Conservation (phyloP, 2,113 vertebrate genomes). For the Cavia porcellus region DNA sequence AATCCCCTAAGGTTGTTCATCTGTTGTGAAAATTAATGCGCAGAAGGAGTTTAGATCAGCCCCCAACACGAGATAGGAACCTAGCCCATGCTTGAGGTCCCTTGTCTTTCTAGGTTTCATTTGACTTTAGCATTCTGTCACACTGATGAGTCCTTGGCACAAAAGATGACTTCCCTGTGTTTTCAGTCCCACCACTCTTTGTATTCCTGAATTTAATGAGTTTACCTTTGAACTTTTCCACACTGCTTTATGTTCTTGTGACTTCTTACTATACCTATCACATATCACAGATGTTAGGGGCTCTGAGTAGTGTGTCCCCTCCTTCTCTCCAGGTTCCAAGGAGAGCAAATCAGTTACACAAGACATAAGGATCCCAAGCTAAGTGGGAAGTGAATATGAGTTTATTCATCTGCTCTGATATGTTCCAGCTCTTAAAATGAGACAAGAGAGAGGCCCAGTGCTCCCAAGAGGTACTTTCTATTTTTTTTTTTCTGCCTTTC, state of each 20-base stretch:
- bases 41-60: neutral
- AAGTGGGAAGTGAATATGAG: neutral
- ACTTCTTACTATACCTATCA: neutral
- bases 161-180: neutral
- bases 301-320: neutral
- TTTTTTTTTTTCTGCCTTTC: neutral
- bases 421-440: neutral
- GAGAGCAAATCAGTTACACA: neutral
- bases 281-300: neutral
- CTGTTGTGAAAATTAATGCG: neutral
- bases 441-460: neutral
- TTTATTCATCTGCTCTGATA: neutral
- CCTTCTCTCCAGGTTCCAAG: neutral
- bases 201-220: neutral
- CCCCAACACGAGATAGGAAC: no score
- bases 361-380: neutral
- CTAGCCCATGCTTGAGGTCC: no score
- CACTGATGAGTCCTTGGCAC: neutral
- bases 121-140: neutral
- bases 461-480: neutral
- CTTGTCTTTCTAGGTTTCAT: no score
- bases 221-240: conserved; percentile 33
- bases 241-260: neutral
- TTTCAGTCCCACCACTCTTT: neutral
- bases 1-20: neutral